phyloP scores from a whole-genome alignment of 2,888 invertebrate genomes.

The Sthenelais limicola region DNA sequence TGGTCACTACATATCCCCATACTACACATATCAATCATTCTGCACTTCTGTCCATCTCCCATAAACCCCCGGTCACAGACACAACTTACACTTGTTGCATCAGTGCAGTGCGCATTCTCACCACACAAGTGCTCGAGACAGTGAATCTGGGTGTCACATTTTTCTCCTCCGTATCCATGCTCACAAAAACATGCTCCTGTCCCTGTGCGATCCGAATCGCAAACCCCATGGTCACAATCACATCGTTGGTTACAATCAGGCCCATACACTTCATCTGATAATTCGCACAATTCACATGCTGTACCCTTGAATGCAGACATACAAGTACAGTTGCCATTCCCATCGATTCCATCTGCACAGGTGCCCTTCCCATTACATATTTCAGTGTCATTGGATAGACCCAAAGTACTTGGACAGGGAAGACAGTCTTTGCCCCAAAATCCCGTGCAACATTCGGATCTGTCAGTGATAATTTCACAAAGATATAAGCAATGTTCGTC shows the following conservation, averaged over 20 bases:
- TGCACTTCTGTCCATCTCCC: slow-evolving; percentile 29
- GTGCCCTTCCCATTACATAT: slow-evolving; percentile 56
- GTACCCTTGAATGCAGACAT: slow-evolving; percentile 21
- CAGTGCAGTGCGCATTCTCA: slow-evolving; percentile 56
- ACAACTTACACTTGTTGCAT: background rate
- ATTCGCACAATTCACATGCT: slow-evolving; percentile 39
- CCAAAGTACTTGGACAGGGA: background rate
- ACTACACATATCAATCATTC: background rate
- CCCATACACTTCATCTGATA: slow-evolving; percentile 21
- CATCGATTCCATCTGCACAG: slow-evolving; percentile 51
- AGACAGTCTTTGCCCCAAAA: slow-evolving; percentile 60
- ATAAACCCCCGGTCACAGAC: slow-evolving; percentile 7
- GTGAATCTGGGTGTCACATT: slow-evolving; percentile 53
- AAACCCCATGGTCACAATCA: slow-evolving; percentile 56
- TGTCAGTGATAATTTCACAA: too few species aligned
- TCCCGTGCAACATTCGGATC: slow-evolving; percentile 59
- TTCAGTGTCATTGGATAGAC: background rate
- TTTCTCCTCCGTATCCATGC: slow-evolving; percentile 55
- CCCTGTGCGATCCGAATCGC: slow-evolving; percentile 54
- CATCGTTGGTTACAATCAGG: slow-evolving; percentile 46
- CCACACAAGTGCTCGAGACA: slow-evolving; percentile 57
- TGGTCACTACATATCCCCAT: slow-evolving; percentile 44
- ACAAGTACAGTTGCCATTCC: slow-evolving; percentile 43
- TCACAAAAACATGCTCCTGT: slow-evolving; percentile 57
- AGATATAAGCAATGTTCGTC: too few species aligned